A percentile compares a stretch with the other conserved stretches of the same genome.
These are phyloP conservation scores for Saccostrea cuccullata DNA, from an alignment of 1,140 invertebrate species.

Conservation along the genomic window DNA sequence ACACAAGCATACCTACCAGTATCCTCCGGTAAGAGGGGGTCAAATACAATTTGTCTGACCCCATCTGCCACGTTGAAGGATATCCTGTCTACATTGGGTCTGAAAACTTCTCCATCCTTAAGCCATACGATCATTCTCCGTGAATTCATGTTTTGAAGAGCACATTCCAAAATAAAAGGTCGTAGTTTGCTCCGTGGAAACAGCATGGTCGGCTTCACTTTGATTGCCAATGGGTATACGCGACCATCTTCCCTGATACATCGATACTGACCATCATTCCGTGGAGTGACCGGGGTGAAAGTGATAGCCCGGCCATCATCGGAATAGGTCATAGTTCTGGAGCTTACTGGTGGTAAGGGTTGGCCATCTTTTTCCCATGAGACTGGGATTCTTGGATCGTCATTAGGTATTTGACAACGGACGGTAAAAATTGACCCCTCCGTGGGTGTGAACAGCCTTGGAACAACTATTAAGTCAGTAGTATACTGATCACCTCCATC, in stretches of 20 bases:
- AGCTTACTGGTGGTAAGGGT: background rate
- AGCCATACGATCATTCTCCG: constrained; percentile 7
- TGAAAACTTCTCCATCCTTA: background rate
- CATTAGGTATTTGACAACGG: background rate
- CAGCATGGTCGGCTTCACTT: background rate
- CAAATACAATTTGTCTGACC: background rate
- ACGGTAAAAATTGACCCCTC: background rate
- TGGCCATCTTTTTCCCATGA: background rate
- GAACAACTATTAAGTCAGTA: background rate
- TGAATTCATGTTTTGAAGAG: background rate
- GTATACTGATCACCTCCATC: constrained; percentile 1
- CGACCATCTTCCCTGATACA: background rate
- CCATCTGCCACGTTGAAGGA: background rate
- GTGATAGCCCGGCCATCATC: background rate
- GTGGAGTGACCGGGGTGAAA: background rate
- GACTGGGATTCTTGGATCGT: background rate
- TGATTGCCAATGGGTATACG: background rate
- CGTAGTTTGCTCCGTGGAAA: background rate
- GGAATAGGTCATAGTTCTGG: background rate
- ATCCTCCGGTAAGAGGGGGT: background rate
- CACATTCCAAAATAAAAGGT: background rate
- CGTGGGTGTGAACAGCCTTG: background rate
- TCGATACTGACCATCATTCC: background rate
- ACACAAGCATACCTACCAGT: background rate
- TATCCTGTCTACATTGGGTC: background rate